phyloP scores from a whole-genome alignment of 1,140 invertebrate species.

The Cataglyphis hispanica region DNA sequence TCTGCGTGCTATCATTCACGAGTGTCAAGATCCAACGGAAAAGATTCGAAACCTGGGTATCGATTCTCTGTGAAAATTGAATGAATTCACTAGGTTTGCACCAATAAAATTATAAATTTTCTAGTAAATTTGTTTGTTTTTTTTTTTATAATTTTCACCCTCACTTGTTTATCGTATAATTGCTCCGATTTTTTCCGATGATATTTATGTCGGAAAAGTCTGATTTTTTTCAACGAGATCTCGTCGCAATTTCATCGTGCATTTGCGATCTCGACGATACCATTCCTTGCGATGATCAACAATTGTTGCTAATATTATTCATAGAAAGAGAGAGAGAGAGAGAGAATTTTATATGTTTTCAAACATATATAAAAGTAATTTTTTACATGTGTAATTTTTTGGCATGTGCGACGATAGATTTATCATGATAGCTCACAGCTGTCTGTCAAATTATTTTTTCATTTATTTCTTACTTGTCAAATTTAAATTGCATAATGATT shows the following conservation, averaged over 20 bases:
- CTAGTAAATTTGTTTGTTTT: too few relatives aligned
- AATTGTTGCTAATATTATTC: neutral
- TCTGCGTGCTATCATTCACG: slow-evolving; percentile 9
- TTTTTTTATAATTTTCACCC: too few relatives aligned
- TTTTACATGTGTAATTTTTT: too few relatives aligned
- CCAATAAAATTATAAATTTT: too few relatives aligned
- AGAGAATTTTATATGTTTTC: neutral
- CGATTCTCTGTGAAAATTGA: too few relatives aligned
- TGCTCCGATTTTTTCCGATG: neutral
- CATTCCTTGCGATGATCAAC: neutral
- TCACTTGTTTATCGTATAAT: neutral
- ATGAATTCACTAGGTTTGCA: too few relatives aligned
- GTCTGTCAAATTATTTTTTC: neutral
- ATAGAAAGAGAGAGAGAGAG: too few relatives aligned
- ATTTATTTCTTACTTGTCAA: neutral
- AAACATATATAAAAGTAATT: neutral
- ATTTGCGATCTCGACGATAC: slow-evolving; percentile 19
- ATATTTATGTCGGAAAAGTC: neutral
- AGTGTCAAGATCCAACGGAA: neutral
- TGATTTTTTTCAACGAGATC: slow-evolving; percentile 33
- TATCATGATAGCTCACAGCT: too few relatives aligned
- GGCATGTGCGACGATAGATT: neutral
- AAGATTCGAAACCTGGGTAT: neutral
- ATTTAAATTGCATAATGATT: neutral
- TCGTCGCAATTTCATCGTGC: slow-evolving; percentile 12